Conservation (phyloP, 2,797 vertebrate genomes). For the Prunella strophiata region DNA sequence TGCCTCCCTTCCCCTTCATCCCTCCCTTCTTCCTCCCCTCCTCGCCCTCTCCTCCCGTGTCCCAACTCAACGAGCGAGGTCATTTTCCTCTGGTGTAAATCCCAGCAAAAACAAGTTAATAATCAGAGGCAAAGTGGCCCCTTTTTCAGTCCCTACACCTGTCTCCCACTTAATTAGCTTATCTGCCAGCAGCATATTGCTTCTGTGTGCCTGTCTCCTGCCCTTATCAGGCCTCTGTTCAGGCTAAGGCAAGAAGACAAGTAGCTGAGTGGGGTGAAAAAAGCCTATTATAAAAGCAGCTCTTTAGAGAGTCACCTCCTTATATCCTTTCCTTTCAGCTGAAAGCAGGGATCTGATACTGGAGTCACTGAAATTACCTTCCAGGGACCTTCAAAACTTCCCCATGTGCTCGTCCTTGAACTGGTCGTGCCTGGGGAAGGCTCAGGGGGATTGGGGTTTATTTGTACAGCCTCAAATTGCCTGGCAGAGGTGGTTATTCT, state of each 20-base stretch:
- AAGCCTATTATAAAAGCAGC: conserved; percentile 60
- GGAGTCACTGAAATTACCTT: conserved; percentile 1
- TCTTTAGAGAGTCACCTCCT: conserved; percentile 49
- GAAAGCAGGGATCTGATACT: conserved; percentile 34
- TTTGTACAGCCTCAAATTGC: background rate
- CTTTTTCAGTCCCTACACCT: conserved; percentile 52
- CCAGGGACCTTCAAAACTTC: conserved; percentile 59
- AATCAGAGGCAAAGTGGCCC: conserved; percentile 20
- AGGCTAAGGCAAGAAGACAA: conserved; percentile 64
- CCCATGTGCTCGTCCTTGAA: background rate
- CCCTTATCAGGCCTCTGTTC: conserved; percentile 57
- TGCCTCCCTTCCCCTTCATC: background rate
- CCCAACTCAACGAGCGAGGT: background rate
- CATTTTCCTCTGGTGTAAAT: conserved; percentile 11
- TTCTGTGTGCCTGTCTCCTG: conserved; percentile 41
- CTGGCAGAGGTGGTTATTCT: background rate
- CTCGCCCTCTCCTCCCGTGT: background rate
- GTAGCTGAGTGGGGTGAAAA: conserved; percentile 49
- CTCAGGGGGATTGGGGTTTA: background rate
- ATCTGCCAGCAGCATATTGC: conserved; percentile 50
- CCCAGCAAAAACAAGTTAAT: conserved; percentile 35
- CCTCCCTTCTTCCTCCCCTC: background rate
- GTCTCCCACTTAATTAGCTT: conserved; percentile 57
- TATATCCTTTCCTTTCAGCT: conserved; percentile 50
- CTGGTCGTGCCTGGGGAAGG: background rate